Percentiles rank a stretch among this genome's conserved stretches.
Conservation (phyloP, 1,140 invertebrate genomes). For the Eueides isabella region DNA sequence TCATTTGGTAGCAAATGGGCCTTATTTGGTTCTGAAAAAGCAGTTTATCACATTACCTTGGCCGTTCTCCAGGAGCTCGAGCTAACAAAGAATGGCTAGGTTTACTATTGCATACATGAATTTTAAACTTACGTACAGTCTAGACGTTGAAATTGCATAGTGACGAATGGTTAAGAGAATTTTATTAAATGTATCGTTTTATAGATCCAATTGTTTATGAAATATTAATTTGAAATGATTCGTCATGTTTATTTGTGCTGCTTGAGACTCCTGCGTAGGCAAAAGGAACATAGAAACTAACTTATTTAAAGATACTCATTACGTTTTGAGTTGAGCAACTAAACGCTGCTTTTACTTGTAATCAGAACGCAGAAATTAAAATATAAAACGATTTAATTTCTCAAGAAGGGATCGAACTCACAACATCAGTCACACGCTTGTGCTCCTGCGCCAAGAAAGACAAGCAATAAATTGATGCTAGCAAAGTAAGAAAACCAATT, state of each 20-base stretch:
- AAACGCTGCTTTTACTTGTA: too few species aligned
- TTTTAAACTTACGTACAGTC: slow-evolving; percentile 35
- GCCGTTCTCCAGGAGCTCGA: slow-evolving; percentile 14
- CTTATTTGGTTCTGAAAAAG: slow-evolving; percentile 19
- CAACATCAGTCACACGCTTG: too few species aligned
- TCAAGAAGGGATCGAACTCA: too few species aligned
- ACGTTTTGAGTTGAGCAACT: too few species aligned
- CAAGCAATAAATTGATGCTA: not conserved
- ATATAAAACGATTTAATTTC: too few species aligned
- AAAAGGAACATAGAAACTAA: too few species aligned
- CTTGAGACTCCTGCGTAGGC: too few species aligned
- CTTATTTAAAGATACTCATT: too few species aligned
- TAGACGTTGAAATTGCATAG: slow-evolving; percentile 26
- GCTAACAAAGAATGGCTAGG: slow-evolving; percentile 22
- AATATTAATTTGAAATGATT: slow-evolving; percentile 21
- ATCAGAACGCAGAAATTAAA: too few species aligned
- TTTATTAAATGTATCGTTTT: slow-evolving; percentile 29
- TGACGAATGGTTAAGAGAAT: slow-evolving; percentile 28
- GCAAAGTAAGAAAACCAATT: slow-evolving; percentile 14
- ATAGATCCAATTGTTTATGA: slow-evolving; percentile 22
- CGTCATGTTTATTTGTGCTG: too few species aligned
- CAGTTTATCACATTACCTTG: slow-evolving; percentile 23
- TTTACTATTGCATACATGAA: slow-evolving; percentile 36
- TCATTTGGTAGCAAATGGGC: slow-evolving; percentile 9
- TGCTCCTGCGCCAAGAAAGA: too few species aligned